Evolutionary conservation across 2,888 invertebrate genomes (phyloP).

Genomic region (Rugalucina vietnamica): DNA sequence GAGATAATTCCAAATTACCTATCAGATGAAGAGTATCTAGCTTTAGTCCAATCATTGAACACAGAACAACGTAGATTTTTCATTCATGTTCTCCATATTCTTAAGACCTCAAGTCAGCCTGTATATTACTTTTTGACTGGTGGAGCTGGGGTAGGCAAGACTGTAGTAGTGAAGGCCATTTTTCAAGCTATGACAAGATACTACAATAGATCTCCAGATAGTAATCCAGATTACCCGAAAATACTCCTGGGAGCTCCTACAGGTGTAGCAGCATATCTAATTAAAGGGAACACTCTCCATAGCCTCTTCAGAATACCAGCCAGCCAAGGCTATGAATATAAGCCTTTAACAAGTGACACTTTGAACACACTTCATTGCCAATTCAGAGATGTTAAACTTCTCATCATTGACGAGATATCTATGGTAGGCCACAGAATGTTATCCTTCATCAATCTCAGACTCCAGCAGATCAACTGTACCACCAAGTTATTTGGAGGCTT

Average conservation of each 20-base stretch:
- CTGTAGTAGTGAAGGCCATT: conserved; percentile 23
- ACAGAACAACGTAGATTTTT: conserved; percentile 18
- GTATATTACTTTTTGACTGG: conserved; percentile 34
- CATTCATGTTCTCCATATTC: conserved; percentile 25
- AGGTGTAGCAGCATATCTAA: conserved; percentile 51
- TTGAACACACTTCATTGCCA: conserved; percentile 29
- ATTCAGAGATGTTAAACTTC: conserved; percentile 14
- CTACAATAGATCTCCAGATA: not conserved
- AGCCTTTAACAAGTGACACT: conserved; percentile 15
- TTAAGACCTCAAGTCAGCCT: conserved; percentile 27
- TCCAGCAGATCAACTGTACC: conserved; percentile 34
- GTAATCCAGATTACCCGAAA: conserved; percentile 31
- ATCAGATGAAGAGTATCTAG: conserved; percentile 13
- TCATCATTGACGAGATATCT: not conserved
- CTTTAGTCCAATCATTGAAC: conserved; percentile 6
- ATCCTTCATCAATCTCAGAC: conserved; percentile 23
- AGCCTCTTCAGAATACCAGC: conserved; percentile 47
- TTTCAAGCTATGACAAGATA: conserved; percentile 19
- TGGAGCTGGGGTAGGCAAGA: conserved; percentile 47
- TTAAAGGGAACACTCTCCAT: conserved; percentile 51
- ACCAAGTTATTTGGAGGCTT: conserved; percentile 40
- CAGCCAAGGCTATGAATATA: conserved; percentile 47
- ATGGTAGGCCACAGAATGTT: not conserved
- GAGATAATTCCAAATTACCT: not conserved
- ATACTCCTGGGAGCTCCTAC: conserved; percentile 53